Conservation (phyloP, 1,140 invertebrate species). For the Saxidomus purpurata region DNA sequence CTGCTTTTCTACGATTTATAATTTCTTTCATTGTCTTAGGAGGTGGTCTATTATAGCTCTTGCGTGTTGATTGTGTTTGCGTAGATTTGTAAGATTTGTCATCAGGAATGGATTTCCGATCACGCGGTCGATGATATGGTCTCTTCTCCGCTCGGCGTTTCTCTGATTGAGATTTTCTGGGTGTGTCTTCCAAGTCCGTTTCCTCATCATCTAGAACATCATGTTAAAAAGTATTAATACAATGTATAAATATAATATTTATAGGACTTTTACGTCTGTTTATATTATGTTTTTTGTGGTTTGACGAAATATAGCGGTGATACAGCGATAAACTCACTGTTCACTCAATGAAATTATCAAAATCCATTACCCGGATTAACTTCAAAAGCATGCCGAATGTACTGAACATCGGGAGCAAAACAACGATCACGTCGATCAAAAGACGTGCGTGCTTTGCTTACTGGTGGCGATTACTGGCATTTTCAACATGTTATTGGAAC, state of each 20-base stretch:
- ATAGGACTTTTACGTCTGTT: neutral
- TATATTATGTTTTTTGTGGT: too few relatives aligned
- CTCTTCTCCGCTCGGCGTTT: neutral
- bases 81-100: constrained; percentile 6
- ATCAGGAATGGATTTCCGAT: neutral
- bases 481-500: too few relatives aligned
- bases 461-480: too few relatives aligned
- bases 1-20: neutral
- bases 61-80: neutral
- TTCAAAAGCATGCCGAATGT: too few relatives aligned
- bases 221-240: neutral
- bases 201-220: constrained; percentile 41
- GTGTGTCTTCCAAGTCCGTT: neutral
- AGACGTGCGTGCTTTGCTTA: too few relatives aligned
- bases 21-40: constrained; percentile 58
- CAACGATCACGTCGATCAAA: too few relatives aligned
- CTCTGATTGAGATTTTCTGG: neutral
- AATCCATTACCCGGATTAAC: too few relatives aligned
- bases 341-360: too few relatives aligned
- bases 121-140: constrained; percentile 15
- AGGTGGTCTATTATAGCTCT: neutral
- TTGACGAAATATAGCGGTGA: too few relatives aligned
- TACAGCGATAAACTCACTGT: too few relatives aligned
- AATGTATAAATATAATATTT: neutral
- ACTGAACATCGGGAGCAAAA: too few relatives aligned